These are phyloP conservation scores for Triplophysa siluroides DNA, from an alignment of 2,113 vertebrate genomes.

Conservation along the genomic window DNA sequence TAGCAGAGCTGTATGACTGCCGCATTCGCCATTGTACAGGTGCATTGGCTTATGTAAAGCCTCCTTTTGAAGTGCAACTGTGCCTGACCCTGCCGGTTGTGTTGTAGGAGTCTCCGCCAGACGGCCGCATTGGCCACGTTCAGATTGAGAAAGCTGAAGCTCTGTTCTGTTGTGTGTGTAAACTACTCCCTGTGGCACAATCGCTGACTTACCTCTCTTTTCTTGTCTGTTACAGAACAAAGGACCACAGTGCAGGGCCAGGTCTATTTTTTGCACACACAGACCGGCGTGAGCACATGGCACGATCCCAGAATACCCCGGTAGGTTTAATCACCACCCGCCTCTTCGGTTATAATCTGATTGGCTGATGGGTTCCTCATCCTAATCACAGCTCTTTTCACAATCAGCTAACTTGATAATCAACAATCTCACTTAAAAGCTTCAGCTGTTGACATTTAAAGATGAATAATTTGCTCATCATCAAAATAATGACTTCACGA, in stretches of 20 bases:
- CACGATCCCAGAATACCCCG: conserved; percentile 96
- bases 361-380: not conserved
- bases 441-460: conserved; percentile 22
- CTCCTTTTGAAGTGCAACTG: not conserved
- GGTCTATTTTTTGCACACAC: conserved; percentile 96
- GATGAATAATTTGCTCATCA: not conserved
- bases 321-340: conserved; percentile 63
- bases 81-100: conserved; percentile 9
- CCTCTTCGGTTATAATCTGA: not conserved
- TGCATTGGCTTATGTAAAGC: not conserved
- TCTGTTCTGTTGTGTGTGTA: not conserved
- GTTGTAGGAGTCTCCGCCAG: conserved; percentile 9
- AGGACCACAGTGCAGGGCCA: conserved; percentile 95
- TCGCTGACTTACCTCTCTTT: not conserved
- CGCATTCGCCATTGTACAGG: not conserved
- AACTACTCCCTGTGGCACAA: not conserved
- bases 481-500: not conserved
- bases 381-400: not conserved
- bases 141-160: conserved; percentile 14
- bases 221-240: conserved; percentile 72
- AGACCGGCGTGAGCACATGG: conserved; percentile 97
- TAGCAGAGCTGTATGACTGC: not conserved
- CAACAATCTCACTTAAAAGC: not conserved
- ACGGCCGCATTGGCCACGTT: conserved; percentile 8
- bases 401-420: conserved; percentile 38